Conservation (phyloP, 2,888 invertebrate genomes). For the Hybos culiciformis region DNA sequence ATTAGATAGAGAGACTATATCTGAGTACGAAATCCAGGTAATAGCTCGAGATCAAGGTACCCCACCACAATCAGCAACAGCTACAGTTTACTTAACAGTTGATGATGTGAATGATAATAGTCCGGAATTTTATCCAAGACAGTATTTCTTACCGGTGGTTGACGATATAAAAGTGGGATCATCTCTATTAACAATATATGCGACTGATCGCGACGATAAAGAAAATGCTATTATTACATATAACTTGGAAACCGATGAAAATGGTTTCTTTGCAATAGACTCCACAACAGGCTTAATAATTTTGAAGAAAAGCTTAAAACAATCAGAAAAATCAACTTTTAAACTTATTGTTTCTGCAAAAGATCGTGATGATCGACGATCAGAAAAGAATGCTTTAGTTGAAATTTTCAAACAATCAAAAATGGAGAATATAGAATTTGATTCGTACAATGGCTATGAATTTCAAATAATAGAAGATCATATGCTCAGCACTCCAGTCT, state of each 20-base stretch:
- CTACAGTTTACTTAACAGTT: constrained; percentile 66
- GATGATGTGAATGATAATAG: constrained; percentile 85
- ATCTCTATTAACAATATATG: constrained; percentile 58
- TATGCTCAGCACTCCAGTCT: constrained; percentile 42
- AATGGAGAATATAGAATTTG: constrained; percentile 60
- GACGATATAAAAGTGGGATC: constrained; percentile 44
- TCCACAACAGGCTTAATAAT: constrained; percentile 61
- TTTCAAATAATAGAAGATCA: constrained; percentile 75
- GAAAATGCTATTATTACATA: constrained; percentile 73
- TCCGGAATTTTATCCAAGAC: constrained; percentile 80
- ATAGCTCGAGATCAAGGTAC: constrained; percentile 85
- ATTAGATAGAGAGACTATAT: constrained; percentile 69
- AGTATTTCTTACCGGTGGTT: constrained; percentile 65
- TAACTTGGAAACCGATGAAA: constrained; percentile 63
- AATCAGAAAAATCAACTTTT: constrained; percentile 52
- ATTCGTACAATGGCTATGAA: constrained; percentile 60
- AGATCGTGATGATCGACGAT: constrained; percentile 64
- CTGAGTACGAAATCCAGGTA: constrained; percentile 67
- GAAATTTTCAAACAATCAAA: constrained; percentile 65
- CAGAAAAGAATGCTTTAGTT: constrained; percentile 60
- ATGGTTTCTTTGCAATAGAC: constrained; percentile 67
- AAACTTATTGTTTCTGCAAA: constrained; percentile 63
- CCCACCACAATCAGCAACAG: constrained; percentile 80
- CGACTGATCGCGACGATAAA: constrained; percentile 77
- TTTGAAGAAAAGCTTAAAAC: constrained; percentile 48